A percentile compares a stretch with the other conserved stretches of the same genome.
Evolutionary conservation across 2,888 invertebrate species (phyloP).

Genomic region (Brachypterus glaber): DNA sequence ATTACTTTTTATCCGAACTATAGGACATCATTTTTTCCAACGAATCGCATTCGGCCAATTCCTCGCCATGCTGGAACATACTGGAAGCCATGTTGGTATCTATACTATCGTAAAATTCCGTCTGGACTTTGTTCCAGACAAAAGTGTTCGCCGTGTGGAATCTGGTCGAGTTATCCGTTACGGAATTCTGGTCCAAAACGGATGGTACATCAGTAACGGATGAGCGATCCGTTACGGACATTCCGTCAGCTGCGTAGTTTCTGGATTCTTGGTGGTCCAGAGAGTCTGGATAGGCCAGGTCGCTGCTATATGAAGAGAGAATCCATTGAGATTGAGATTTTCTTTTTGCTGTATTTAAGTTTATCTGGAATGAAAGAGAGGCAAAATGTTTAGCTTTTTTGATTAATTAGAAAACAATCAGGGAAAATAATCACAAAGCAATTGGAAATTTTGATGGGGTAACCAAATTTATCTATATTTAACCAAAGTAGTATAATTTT

Average conservation of each 20-base stretch:
- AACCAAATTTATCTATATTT: too few relatives aligned
- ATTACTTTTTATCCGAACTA: conserved; percentile 25
- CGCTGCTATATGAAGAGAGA: conserved; percentile 39
- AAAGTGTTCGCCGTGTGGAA: conserved; percentile 45
- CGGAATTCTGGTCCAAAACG: conserved; percentile 31
- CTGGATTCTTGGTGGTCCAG: conserved; percentile 40
- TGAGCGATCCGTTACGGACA: too few relatives aligned
- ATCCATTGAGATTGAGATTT: conserved; percentile 41
- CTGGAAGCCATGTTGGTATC: conserved; percentile 44
- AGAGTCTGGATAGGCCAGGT: conserved; percentile 42
- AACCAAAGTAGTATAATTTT: too few relatives aligned
- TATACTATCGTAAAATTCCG: conserved; percentile 59
- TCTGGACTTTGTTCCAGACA: conserved; percentile 43
- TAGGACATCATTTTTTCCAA: conserved; percentile 41
- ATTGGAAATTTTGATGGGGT: too few relatives aligned
- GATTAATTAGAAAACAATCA: too few relatives aligned
- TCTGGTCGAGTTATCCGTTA: conserved; percentile 30
- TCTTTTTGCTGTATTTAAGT: conserved; percentile 33
- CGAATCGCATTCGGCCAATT: conserved; percentile 50
- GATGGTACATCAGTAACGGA: too few relatives aligned
- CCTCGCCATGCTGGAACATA: conserved; percentile 44
- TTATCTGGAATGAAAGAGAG: conserved; percentile 23
- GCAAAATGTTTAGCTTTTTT: too few relatives aligned
- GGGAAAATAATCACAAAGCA: too few relatives aligned
- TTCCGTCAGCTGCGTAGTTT: too few relatives aligned